These are phyloP conservation scores for Neofelis nebulosa DNA, from an alignment of 2,113 vertebrate species.

Conservation along the genomic window DNA sequence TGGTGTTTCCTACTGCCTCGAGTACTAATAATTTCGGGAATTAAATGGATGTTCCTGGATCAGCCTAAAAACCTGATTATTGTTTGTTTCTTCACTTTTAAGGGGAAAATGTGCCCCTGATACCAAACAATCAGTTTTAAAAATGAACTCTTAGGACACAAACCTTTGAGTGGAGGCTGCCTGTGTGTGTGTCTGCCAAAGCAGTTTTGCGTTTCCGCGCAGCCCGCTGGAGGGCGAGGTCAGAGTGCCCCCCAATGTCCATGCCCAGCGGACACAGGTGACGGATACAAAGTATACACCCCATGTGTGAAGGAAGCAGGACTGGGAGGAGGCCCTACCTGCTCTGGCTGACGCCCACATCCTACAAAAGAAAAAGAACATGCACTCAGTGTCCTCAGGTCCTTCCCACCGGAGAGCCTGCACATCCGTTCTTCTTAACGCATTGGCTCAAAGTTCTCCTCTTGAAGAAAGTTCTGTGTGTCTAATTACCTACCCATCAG, in stretches of 20 bases:
- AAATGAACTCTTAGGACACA: background rate
- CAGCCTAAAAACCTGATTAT: background rate
- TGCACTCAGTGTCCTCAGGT: background rate
- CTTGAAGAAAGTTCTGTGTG: background rate
- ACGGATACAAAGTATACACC: background rate
- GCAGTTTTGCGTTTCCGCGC: background rate
- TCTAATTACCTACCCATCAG: background rate
- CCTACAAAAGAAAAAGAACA: conserved; percentile 62
- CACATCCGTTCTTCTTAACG: background rate
- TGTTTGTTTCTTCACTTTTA: conserved; percentile 4
- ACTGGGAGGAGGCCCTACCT: conserved; percentile 29
- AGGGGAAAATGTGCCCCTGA: background rate
- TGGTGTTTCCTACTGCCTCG: background rate
- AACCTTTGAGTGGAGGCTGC: background rate
- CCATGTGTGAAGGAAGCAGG: background rate
- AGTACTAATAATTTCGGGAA: background rate
- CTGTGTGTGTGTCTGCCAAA: background rate
- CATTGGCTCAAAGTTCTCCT: background rate
- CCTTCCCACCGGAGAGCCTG: background rate
- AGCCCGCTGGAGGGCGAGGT: background rate
- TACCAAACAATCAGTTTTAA: background rate
- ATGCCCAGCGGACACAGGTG: too few species aligned
- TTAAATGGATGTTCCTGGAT: background rate
- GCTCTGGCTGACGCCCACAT: conserved; percentile 50
- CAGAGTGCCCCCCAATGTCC: background rate